Evolutionary conservation across 2,888 invertebrate genomes (phyloP), one percentile per base, ranked within the genome.

Genomic region (Dicranocentrus wangi): DNA sequence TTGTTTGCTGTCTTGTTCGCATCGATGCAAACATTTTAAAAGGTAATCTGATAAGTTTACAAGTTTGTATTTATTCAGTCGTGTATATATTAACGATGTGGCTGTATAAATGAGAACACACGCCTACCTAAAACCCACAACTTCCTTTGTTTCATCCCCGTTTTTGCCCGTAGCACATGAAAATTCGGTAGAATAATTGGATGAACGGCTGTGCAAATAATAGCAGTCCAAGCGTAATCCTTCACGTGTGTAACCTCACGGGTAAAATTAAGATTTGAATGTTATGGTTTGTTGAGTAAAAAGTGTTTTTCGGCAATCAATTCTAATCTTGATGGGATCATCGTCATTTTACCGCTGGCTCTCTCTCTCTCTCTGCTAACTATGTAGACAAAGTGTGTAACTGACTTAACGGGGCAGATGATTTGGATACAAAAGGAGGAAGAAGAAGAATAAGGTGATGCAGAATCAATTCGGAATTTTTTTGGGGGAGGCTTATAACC

Each of bases 221-320:
- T 53, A 28, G 21, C 5, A 65, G 55, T 42, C 55, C 47, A 27
- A n/a, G 10, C 32, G 13, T 27, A 23, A 27, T 15, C 19, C 3
- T 51, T 55, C 61, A 53, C 72, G 39, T 32, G 32, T 32, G 10
- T 42, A 71, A n/a, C n/a, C n/a, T n/a, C n/a, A n/a, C n/a, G n/a
- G n/a, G n/a, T n/a, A 32, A 32, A 32, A 32, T 32, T 32, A 21
- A 2, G 61, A 39, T 72, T 63, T 72, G 39, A 32, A 51, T 75
- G 73, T 65, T 47, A 75, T 75, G 73, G 47, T 75, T 65, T 65
- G 65, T 55, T 75, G 65, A 19, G 1, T 28, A 55, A 75, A 75
- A 43, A 47, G 63, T 63, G 19, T 65, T 21, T 17, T 19, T 13
- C 19, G 39, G 42, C 25, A 55, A 65, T 55, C 65, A 53, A 53